Evolutionary conservation across 2,888 invertebrate species (phyloP), one percentile per base, ranked within the genome.

Genomic region (Ochropacha duplaris): DNA sequence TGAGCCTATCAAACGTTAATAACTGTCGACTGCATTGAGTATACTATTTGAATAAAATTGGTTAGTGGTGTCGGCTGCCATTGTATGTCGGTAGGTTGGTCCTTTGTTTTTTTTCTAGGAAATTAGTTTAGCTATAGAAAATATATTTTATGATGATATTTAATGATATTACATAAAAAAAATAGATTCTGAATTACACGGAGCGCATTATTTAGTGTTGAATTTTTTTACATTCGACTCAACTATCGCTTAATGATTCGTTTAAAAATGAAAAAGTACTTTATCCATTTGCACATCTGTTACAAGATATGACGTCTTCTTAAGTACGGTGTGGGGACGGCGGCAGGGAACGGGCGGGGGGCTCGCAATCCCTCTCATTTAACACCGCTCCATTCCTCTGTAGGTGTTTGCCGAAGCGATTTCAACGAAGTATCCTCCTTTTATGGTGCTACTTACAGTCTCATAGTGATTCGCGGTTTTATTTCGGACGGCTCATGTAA

Each of bases 391-490:
- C 87, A 84, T 84, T 87, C 81, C 86, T 87, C 88, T 90, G 90
- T 88, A 92, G 92, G 89, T 92, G 90, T 92, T 92, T 92, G 91
- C 91, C 87, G 88, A 91, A 92, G 89, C 92, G 92, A 92, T 92
- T 88, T 77, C 81, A 81, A 77, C 81, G 76, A 80, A 85, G 83
- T 86, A 91, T 90, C 88, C 84, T 84, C 83, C 92, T 86, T 92
- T 92, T 91, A 92, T 91, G 88, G 89, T 85, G 71, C 82, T 87
- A 90, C 90, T 92, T 89, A 91, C 85, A 83, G 84, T 82, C 88
- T 90, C 90, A 91, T 91, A 92, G 92, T 92, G 92, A 92, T 88
- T 89, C 90, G 92, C 90, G 90, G 88, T 92, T 92, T 92, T 92
- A 92, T 92, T 91, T 92, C 84, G 90, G 90, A 85, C 88, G 89